These are phyloP conservation scores for Nyctibius bracteatus DNA, from an alignment of 2,113 vertebrate genomes.

Conservation along the genomic window DNA sequence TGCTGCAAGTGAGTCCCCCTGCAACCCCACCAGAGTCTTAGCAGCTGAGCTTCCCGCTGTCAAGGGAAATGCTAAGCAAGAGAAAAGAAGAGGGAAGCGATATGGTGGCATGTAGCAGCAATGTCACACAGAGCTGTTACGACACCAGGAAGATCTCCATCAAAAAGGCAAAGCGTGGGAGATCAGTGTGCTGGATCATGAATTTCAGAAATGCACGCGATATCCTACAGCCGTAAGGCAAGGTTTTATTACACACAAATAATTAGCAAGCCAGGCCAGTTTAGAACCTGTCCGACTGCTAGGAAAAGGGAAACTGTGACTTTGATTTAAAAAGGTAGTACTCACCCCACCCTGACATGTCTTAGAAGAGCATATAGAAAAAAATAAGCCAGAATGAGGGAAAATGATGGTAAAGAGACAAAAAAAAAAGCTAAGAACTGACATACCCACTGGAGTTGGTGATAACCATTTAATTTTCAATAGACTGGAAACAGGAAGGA, in stretches of 20 bases:
- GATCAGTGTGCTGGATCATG: neutral
- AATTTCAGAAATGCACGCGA: neutral
- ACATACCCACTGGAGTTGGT: neutral
- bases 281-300: neutral
- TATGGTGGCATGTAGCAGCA: neutral
- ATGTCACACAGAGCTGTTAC: neutral
- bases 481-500: neutral
- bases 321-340: neutral
- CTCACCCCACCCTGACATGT: neutral
- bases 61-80: neutral
- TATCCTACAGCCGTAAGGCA: neutral
- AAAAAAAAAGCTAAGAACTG: neutral
- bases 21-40: neutral
- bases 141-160: neutral
- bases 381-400: neutral
- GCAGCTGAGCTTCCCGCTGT: neutral
- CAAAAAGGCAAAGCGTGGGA: neutral
- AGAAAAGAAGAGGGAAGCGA: neutral
- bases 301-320: neutral
- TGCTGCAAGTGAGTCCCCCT: neutral
- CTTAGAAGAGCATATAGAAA: fast-evolving
- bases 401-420: neutral
- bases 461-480: neutral
- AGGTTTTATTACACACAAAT: neutral
- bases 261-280: neutral